Evolutionary conservation across 2,113 vertebrate genomes (phyloP).

Genomic region (Eleginops maclovinus): DNA sequence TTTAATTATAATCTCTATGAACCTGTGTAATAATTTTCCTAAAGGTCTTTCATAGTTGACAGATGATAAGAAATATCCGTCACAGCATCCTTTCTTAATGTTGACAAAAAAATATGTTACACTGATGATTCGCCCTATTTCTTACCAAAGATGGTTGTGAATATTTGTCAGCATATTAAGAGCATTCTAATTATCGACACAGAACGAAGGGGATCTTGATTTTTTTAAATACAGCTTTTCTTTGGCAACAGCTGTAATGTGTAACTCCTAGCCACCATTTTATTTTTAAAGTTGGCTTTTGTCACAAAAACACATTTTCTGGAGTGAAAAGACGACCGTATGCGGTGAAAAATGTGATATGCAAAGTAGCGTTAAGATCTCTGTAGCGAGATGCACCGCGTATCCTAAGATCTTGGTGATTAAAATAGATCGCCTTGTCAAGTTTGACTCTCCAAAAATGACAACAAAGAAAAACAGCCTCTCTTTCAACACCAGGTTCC

Average conservation of each 20-base stretch:
- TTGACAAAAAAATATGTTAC: slow-evolving; percentile 22
- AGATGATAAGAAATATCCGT: slow-evolving; percentile 5
- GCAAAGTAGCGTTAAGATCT: slow-evolving; percentile 32
- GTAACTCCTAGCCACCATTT: slow-evolving; percentile 11
- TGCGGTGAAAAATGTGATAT: slow-evolving; percentile 26
- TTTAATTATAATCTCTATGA: slow-evolving; percentile 39
- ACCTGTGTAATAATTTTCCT: slow-evolving; percentile 61
- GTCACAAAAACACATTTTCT: slow-evolving; percentile 36
- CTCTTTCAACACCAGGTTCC: slow-evolving; percentile 14
- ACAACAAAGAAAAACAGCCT: slow-evolving; percentile 41
- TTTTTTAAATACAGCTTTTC: slow-evolving; percentile 14
- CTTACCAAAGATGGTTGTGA: slow-evolving; percentile 24
- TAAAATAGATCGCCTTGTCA: slow-evolving; percentile 49
- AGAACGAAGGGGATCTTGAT: not conserved
- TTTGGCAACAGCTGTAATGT: slow-evolving; percentile 44
- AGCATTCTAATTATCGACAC: slow-evolving; percentile 30
- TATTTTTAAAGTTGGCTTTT: slow-evolving; percentile 63
- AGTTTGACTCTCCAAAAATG: slow-evolving; percentile 2
- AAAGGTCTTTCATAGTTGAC: slow-evolving; percentile 45
- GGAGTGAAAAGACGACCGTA: not conserved
- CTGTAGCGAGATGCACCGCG: not conserved
- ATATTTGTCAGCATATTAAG: slow-evolving; percentile 27
- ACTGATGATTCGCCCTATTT: slow-evolving; percentile 7
- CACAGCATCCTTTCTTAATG: slow-evolving; percentile 49
- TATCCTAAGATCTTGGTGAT: slow-evolving; percentile 39